Conservation (phyloP, 2,113 vertebrate species). For the Neoarius graeffei region DNA sequence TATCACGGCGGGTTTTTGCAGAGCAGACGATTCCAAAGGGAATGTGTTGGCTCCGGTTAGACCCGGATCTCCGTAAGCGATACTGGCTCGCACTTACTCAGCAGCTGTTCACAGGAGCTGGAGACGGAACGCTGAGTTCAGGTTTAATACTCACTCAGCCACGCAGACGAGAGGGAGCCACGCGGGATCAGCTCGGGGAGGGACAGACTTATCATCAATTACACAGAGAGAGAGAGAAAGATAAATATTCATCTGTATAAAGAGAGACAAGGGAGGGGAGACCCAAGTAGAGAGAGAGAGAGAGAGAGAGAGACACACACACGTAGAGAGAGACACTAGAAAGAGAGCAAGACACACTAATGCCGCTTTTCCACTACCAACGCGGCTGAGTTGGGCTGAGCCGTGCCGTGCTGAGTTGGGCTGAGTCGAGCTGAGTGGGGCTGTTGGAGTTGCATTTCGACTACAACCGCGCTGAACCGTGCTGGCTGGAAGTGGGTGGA, state of each 20-base stretch:
- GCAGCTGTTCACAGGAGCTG: slow-evolving; percentile 66
- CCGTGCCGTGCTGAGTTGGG: too few relatives aligned
- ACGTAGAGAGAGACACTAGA: too few relatives aligned
- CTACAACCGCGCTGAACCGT: too few relatives aligned
- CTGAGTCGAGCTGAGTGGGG: too few relatives aligned
- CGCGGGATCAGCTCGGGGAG: slow-evolving; percentile 51
- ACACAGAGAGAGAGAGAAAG: neutral
- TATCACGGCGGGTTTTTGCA: slow-evolving; percentile 52
- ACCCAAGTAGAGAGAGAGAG: neutral
- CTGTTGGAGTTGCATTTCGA: too few relatives aligned
- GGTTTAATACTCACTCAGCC: slow-evolving; percentile 55
- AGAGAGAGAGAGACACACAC: too few relatives aligned
- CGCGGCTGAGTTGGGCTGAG: too few relatives aligned
- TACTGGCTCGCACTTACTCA: slow-evolving; percentile 53
- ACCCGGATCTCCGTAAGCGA: slow-evolving; percentile 58
- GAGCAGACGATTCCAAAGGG: slow-evolving; percentile 54
- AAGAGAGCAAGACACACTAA: too few relatives aligned
- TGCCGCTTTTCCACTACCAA: too few relatives aligned
- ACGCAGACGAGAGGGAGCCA: neutral
- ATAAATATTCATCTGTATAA: neutral
- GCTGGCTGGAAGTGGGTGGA: too few relatives aligned
- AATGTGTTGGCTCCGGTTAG: slow-evolving; percentile 56
- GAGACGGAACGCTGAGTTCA: slow-evolving; percentile 51
- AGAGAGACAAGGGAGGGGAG: neutral
- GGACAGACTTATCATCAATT: neutral